phyloP scores from a whole-genome alignment of 2,797 vertebrate genomes.

The Oceanodroma leucorhoa region DNA sequence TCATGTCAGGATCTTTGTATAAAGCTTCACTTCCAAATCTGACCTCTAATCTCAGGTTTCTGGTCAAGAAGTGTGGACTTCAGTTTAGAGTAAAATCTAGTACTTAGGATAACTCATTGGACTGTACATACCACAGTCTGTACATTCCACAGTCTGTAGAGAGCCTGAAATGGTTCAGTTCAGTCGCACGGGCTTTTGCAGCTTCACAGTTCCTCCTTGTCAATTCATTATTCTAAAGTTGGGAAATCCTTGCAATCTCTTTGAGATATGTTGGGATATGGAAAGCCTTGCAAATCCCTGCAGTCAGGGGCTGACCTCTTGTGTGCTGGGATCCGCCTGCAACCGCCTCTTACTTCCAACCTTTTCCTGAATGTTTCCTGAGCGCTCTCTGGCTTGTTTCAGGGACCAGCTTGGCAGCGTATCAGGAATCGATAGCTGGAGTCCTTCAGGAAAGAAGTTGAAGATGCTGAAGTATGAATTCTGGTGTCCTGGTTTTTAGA shows the following conservation, averaged over 20 bases:
- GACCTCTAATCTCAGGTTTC: background rate
- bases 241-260: background rate
- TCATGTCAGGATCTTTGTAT: background rate
- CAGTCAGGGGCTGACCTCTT: background rate
- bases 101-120: background rate
- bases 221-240: fast-evolving
- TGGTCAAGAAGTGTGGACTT: background rate
- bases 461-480: conserved; percentile 32
- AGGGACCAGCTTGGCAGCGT: background rate
- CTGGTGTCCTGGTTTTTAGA: conserved; percentile 32
- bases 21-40: background rate
- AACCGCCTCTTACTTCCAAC: background rate
- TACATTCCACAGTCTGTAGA: background rate
- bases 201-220: background rate
- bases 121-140: background rate
- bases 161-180: background rate
- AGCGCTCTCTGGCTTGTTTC: conserved; percentile 19
- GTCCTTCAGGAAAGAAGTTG: conserved; percentile 26
- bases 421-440: conserved; percentile 35
- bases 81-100: background rate
- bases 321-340: background rate
- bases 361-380: background rate
- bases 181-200: fast-evolving
- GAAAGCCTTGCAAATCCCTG: background rate
- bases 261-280: background rate